phyloP scores from a whole-genome alignment of 2,113 vertebrate genomes.

The Otocyon megalotis region DNA sequence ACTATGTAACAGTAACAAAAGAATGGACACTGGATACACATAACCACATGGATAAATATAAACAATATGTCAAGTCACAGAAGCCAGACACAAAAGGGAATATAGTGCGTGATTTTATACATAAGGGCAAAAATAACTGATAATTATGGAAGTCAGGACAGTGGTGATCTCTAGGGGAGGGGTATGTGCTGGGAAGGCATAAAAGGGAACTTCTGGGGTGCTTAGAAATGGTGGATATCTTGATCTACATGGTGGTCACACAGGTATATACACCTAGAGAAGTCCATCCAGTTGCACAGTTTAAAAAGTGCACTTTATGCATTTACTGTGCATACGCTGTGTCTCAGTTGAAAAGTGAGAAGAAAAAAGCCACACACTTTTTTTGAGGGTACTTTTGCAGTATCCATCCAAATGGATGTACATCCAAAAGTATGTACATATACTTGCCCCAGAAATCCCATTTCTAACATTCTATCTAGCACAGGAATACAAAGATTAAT shows the following conservation, averaged over 20 bases:
- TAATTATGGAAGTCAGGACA: neutral
- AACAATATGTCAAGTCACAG: neutral
- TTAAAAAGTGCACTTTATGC: neutral
- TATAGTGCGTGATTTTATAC: neutral
- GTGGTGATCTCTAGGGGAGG: neutral
- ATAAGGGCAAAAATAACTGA: neutral
- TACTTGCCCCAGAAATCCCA: neutral
- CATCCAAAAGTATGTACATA: neutral
- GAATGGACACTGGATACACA: neutral
- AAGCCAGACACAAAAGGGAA: neutral
- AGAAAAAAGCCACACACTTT: neutral
- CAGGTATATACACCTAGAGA: neutral
- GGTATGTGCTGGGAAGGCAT: neutral
- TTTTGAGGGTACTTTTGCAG: neutral
- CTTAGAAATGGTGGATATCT: neutral
- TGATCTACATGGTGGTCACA: neutral
- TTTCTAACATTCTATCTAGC: neutral
- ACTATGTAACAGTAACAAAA: neutral
- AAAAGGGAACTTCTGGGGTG: neutral
- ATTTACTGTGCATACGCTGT: neutral
- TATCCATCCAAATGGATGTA: neutral
- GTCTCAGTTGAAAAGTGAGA: conserved; percentile 13
- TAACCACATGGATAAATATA: neutral
- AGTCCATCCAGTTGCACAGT: neutral
- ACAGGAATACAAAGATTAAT: neutral